Evolutionary conservation across 2,888 invertebrate genomes (phyloP).

Genomic region (Lasius platythorax): DNA sequence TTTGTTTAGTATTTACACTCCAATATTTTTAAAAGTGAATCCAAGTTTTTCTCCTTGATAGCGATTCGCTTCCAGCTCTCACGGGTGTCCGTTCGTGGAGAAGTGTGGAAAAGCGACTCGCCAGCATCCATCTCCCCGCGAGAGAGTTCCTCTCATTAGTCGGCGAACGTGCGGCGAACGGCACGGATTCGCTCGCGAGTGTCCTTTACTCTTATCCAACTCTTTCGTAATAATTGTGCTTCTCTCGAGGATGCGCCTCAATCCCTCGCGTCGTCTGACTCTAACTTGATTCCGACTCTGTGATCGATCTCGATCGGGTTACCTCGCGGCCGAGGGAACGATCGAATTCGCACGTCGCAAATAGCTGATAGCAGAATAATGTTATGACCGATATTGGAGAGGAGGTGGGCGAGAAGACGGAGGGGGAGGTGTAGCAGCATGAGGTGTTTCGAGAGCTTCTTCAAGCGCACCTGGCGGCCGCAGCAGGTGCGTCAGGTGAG

Average conservation of each 20-base stretch:
- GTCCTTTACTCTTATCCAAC: background rate
- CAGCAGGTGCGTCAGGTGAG: conserved; percentile 79
- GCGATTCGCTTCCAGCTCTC: background rate
- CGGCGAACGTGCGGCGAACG: conserved; percentile 57
- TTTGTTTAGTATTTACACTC: no score
- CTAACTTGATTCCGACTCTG: conserved; percentile 2
- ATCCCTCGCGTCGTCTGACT: background rate
- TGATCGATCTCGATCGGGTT: conserved; percentile 31
- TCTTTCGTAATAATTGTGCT: conserved; percentile 7
- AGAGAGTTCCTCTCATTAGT: conserved; percentile 62
- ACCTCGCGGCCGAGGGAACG: background rate
- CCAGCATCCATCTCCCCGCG: conserved; percentile 39
- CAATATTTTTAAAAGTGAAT: background rate
- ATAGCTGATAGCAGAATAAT: conserved; percentile 18
- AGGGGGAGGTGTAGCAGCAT: conserved; percentile 67
- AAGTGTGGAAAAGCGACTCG: conserved; percentile 19
- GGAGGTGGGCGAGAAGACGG: conserved; percentile 33
- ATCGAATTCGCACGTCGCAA: conserved; percentile 21
- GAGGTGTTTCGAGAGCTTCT: conserved; percentile 83
- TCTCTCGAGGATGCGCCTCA: background rate
- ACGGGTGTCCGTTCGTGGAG: background rate
- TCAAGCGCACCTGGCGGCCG: conserved; percentile 83
- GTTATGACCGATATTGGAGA: conserved; percentile 23
- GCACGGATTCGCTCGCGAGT: conserved; percentile 11
- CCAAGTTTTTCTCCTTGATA: background rate